Percentiles rank a stretch among this genome's conserved stretches.
phyloP scores from a whole-genome alignment of 2,888 invertebrate species.

The Caradrina kadenii region DNA sequence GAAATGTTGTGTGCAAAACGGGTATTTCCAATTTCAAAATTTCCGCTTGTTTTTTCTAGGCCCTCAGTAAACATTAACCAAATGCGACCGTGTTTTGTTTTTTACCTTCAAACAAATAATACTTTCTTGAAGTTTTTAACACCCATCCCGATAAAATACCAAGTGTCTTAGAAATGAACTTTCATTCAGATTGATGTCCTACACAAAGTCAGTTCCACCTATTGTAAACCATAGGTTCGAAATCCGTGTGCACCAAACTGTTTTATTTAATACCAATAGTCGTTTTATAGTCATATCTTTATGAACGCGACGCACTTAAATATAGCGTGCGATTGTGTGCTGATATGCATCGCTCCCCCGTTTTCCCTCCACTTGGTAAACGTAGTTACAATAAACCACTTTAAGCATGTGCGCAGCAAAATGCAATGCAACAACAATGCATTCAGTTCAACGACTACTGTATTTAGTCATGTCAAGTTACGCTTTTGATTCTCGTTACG shows the following conservation, averaged over 20 bases:
- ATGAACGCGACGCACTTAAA: slow-evolving; percentile 25
- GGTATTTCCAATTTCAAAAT: too few relatives aligned
- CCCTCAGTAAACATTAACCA: too few relatives aligned
- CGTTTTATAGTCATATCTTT: not conserved
- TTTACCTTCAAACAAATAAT: too few relatives aligned
- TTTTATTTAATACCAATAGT: slow-evolving; percentile 1
- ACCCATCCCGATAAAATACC: too few relatives aligned
- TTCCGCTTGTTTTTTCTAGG: too few relatives aligned
- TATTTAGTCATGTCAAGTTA: slow-evolving; percentile 14
- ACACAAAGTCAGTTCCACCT: slow-evolving; percentile 5
- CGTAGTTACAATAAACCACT: slow-evolving; percentile 1
- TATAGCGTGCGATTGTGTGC: slow-evolving; percentile 18
- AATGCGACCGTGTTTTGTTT: too few relatives aligned
- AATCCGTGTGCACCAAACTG: not conserved
- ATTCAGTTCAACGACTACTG: slow-evolving; percentile 9
- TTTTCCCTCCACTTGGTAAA: not conserved
- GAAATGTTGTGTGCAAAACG: too few relatives aligned
- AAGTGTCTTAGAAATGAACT: too few relatives aligned
- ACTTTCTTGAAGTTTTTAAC: too few relatives aligned
- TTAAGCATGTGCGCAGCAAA: slow-evolving; percentile 21
- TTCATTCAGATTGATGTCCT: not conserved
- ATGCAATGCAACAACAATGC: slow-evolving; percentile 19
- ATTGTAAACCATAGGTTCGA: not conserved
- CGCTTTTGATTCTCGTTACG: not conserved
- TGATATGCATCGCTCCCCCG: slow-evolving; percentile 18